Base-by-base conservation (phyloP, 2,888 invertebrate genomes). In the Noctua janthina region DNA sequence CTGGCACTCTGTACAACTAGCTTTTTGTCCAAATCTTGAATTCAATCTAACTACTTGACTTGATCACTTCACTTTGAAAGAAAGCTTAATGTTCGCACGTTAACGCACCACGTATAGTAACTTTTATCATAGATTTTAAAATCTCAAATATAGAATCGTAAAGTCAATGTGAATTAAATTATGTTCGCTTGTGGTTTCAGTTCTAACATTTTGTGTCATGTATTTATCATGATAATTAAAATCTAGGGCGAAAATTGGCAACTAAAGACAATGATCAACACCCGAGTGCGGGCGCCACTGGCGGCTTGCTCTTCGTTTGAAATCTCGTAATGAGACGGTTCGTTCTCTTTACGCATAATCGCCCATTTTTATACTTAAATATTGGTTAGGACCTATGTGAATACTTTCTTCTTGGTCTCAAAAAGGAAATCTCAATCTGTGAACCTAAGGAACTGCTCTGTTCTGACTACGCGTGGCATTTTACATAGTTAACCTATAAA, bases 351-450 rank as follows among this genome's bases (percentile, higher is more conserved):
- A 77, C 75, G 70, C 81, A 84, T 85, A 59, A 76, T 87, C 73
- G 83, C 83, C 87, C 70, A 90, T 83, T 88, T 89, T 84, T 83
- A 75, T 83, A 85, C 70, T 80, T 74, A 81, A 81, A 74, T 70
- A 82, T 85, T 85, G 81, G 80, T 85, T 88, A 89, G 85, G 83
- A 81, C 83, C 74, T 89, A 89, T 84, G 84, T 85, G 64, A 86
- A 84, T 76, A 82, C 79, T 84, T 88, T 90, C 84, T 86, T 89
- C 87, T 87, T 91, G 91, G 91, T 91, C 91, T 91, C 90, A 87
- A 87, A 82, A 87, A 81, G 82, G 62, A 80, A 87, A 88, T 91
- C 87, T 91, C 86, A 83, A 79, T 83, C 77, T 85, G 81, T 84
- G 81, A 84, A 88, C 78, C 62, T 72, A 80, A 86, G 88, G 86